Conservation (phyloP, 2,888 invertebrate genomes). For the Aleiodes alternator region DNA sequence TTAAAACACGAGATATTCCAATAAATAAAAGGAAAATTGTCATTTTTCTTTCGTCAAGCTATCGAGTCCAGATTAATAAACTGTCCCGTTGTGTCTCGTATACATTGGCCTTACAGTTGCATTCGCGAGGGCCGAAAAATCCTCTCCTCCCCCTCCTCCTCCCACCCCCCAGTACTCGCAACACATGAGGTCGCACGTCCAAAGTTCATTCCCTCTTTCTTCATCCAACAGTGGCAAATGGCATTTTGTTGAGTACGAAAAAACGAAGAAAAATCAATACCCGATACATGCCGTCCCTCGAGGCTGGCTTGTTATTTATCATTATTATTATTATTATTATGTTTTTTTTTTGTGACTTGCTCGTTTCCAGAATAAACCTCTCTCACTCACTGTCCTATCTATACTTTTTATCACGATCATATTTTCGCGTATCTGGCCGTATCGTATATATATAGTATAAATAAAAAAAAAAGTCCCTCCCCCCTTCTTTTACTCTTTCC, state of each 20-base stretch:
- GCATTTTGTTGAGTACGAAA: slow-evolving; percentile 19
- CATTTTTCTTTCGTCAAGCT: slow-evolving; percentile 36
- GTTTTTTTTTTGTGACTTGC: slow-evolving; percentile 53
- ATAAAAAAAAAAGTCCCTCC: too few relatives aligned
- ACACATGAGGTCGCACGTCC: slow-evolving; percentile 53
- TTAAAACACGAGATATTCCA: background rate
- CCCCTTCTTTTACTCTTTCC: background rate
- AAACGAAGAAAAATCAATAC: slow-evolving; percentile 68
- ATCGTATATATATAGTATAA: slow-evolving; percentile 35
- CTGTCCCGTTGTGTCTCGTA: slow-evolving; percentile 47
- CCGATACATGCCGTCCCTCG: slow-evolving; percentile 64
- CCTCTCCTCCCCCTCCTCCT: too few relatives aligned
- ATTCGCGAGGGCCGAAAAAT: background rate
- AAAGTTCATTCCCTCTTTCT: background rate
- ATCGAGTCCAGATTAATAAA: slow-evolving; percentile 62
- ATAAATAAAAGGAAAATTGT: background rate
- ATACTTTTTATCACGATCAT: slow-evolving; percentile 66
- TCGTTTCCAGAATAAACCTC: background rate
- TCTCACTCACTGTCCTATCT: slow-evolving; percentile 62
- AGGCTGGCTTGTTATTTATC: slow-evolving; percentile 59
- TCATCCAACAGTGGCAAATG: slow-evolving; percentile 4
- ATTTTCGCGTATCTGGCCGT: slow-evolving; percentile 56
- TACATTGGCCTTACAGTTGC: slow-evolving; percentile 29
- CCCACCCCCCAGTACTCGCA: too few relatives aligned
- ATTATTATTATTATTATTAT: background rate